These are phyloP conservation scores for Nomada ruficornis DNA, from an alignment of 2,888 invertebrate genomes.

Conservation along the genomic window DNA sequence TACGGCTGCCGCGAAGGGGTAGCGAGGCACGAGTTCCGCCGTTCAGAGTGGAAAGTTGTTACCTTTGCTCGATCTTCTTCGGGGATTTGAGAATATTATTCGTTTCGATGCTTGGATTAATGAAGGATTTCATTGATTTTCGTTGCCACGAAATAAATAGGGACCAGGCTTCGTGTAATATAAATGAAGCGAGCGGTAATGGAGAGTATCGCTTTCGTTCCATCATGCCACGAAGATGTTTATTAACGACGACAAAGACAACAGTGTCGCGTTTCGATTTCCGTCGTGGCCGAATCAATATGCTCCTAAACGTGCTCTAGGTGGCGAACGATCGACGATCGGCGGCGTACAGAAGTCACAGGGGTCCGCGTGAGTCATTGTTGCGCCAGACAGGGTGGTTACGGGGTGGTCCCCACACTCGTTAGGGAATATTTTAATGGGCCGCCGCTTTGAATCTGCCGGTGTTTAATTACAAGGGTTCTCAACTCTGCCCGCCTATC, in stretches of 20 bases:
- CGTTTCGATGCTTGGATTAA: background rate
- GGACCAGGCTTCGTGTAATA: too few relatives aligned
- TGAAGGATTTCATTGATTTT: background rate
- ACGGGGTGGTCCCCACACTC: slow-evolving; percentile 70
- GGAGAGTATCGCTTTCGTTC: too few relatives aligned
- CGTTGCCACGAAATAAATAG: too few relatives aligned
- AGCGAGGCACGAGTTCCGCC: background rate
- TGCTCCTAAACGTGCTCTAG: slow-evolving; percentile 26
- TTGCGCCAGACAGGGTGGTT: slow-evolving; percentile 75
- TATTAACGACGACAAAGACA: background rate
- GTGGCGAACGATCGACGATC: slow-evolving; percentile 63
- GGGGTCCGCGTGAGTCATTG: slow-evolving; percentile 76
- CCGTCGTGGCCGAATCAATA: slow-evolving; percentile 19
- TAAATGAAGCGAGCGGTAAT: background rate
- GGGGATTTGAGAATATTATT: background rate
- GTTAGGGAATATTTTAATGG: slow-evolving; percentile 80
- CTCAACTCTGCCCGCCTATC: slow-evolving; percentile 61
- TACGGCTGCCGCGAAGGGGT: too few relatives aligned
- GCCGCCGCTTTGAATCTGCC: slow-evolving; percentile 77
- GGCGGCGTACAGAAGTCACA: slow-evolving; percentile 70
- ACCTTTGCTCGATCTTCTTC: background rate
- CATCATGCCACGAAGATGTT: background rate
- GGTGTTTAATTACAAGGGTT: slow-evolving; percentile 78
- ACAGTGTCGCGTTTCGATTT: background rate
- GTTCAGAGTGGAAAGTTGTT: background rate